Evolutionary conservation across 2,113 vertebrate genomes (phyloP), one percentile per base, ranked within the genome.

Genomic region (Calypte anna): DNA sequence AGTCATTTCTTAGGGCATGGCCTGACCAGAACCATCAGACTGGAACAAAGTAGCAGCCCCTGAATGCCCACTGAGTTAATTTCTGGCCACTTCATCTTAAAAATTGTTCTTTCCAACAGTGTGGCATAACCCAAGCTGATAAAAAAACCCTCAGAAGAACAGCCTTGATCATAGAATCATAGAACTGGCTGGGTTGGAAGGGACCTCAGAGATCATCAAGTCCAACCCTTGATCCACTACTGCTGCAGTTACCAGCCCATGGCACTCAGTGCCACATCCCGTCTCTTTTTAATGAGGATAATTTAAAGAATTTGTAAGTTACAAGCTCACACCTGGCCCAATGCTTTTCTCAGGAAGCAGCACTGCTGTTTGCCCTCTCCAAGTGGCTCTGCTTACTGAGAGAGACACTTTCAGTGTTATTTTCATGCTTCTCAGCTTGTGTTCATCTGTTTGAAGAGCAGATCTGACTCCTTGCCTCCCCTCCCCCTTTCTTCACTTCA

Each of bases 291-390:
- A 33, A 33, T 82, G 50, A 84, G 31, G 27, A 33, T 76, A 61
- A 76, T 82, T 72, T 77, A 82, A 74, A 30, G 78, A 51, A 77
- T 70, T 14, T 36, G 0, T 43, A 62, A 69, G 24, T 75, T 66
- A 25, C 13, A 43, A 86, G 46, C 62, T 93, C 78, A 80, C 82
- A 93, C 90, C 93, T 96, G 94, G 89, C 67, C 51, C 78, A 92
- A 78, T 82, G 58, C 62, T 75, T 63, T 59, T 59, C 58, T 73
- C 78, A 94, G 81, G 91, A 94, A 94, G 44, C 33, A 69, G 62
- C 58, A 30, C 38, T 67, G 62, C 63, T 92, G 43, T 77, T 88
- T 91, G 57, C 30, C 57, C 69, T 92, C 83, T 86, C 62, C 55
- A 58, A 91, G 89, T 73, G 75, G 31, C 70, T 55, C 43, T 33